phyloP scores from a whole-genome alignment of 2,113 vertebrate genomes.

The Mastomys natalensis region DNA sequence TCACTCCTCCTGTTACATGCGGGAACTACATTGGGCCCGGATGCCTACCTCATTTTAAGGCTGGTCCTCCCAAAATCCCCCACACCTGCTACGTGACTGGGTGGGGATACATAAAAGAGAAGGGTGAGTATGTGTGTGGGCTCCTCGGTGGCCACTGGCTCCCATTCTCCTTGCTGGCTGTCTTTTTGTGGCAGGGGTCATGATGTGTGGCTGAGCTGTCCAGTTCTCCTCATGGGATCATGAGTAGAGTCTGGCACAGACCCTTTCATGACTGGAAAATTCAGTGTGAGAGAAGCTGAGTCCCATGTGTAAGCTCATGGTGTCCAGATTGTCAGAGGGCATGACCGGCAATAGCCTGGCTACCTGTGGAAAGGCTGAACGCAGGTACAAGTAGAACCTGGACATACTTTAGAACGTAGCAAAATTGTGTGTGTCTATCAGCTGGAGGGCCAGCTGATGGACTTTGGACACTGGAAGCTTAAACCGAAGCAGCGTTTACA shows the following conservation, averaged over 20 bases:
- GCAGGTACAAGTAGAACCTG: neutral
- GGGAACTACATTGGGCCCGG: slow-evolving; percentile 66
- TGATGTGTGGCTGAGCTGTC: rapidly evolving
- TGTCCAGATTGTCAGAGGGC: neutral
- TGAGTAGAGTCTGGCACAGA: neutral
- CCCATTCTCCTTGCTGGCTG: neutral
- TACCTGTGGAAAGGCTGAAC: rapidly evolving
- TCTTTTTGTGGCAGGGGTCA: neutral
- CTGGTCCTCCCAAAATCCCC: slow-evolving; percentile 44
- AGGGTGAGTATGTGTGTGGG: slow-evolving; percentile 40
- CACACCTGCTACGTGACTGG: slow-evolving; percentile 78
- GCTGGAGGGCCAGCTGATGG: neutral
- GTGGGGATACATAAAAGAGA: slow-evolving; percentile 73
- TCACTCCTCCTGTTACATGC: slow-evolving; percentile 75
- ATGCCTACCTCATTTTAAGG: slow-evolving; percentile 78
- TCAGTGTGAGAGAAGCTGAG: neutral
- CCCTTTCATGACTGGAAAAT: neutral
- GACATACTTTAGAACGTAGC: neutral
- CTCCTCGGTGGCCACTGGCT: rapidly evolving
- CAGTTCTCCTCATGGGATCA: rapidly evolving
- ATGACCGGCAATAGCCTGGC: rapidly evolving
- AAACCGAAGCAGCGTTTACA: neutral
- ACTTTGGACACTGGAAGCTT: neutral
- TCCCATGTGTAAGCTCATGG: neutral
- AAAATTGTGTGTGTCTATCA: neutral